These are phyloP conservation scores for Neotragus pygmaeus DNA, from an alignment of 2,113 vertebrate genomes.

Conservation along the genomic window DNA sequence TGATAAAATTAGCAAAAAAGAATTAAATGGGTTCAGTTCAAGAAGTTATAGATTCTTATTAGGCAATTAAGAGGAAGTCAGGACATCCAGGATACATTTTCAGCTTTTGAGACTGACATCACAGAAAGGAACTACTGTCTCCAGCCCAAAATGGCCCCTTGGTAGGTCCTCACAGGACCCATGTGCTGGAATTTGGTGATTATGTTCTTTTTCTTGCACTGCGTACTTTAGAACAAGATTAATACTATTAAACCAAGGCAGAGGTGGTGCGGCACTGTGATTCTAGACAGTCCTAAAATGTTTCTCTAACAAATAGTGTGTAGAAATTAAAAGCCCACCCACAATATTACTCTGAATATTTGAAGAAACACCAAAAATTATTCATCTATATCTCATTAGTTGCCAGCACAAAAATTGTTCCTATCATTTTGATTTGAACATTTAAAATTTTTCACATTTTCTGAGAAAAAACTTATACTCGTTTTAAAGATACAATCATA, in stretches of 20 bases:
- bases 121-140: neutral
- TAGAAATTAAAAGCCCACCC: constrained; percentile 24
- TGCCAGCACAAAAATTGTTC: neutral
- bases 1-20: neutral
- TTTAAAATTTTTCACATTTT: constrained; percentile 7
- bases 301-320: neutral
- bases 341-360: neutral
- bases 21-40: neutral
- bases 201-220: neutral
- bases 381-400: neutral
- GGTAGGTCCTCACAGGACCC: neutral
- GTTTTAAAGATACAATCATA: neutral
- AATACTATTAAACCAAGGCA: neutral
- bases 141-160: neutral
- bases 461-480: neutral
- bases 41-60: neutral
- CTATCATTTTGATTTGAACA: constrained; percentile 8
- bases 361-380: neutral
- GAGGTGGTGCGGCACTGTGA: neutral
- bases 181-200: neutral
- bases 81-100: neutral
- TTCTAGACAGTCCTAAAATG: neutral
- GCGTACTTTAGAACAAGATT: neutral
- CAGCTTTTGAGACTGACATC: neutral
- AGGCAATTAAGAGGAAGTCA: neutral